Base-by-base conservation (phyloP, 2,797 vertebrate species). In the Spinus olivaceus region DNA sequence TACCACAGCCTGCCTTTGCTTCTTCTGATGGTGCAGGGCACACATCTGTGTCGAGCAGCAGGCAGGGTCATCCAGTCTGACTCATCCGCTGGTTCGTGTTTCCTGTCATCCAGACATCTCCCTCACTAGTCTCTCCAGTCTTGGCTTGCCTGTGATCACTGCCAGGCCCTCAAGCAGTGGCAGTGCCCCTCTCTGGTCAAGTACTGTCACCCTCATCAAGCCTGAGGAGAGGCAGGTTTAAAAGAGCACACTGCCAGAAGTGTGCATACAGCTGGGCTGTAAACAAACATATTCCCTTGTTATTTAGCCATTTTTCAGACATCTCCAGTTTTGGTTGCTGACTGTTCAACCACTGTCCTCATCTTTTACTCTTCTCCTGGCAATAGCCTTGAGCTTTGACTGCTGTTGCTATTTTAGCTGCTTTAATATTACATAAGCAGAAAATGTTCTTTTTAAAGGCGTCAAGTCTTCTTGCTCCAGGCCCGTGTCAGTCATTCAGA, bases 351-450 rank as follows among this genome's bases (percentile, higher is more conserved):
- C 60, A 51, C 49, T 73, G 46, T 83, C 88, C 77, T 81, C 89
- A 60, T 74, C n/a, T 94, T 78, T 71, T 60, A 51, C 53, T 74
- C 69, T 72, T 87, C 78, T 81, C 37, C 46, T 47, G 66, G 90
- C 64, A 72, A 78, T 39, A 92, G 69, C 90, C 86, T 90, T 41
- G 6, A 94, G 87, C 91, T 94, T 92, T 91, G 57, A 94, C 57
- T 84, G 80, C 67, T 81, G 76, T 67, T 94, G 93, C 90, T 96
- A 93, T 91, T 92, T 96, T 94, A 91, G 85, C 77, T 82, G 73
- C 27, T 94, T 84, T 82, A 95, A 86, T 94, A 89, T 94, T 91
- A 92, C 80, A 87, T 90, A 92, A 92, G 82, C 35, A 80, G 64
- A 85, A 96, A 94, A 92, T 37, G 91, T 94, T 76, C 74, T 66